A percentile compares a stretch with the other conserved stretches of the same genome.
phyloP scores from a whole-genome alignment of 2,113 vertebrate genomes.

The Hydrolagus affinis region DNA sequence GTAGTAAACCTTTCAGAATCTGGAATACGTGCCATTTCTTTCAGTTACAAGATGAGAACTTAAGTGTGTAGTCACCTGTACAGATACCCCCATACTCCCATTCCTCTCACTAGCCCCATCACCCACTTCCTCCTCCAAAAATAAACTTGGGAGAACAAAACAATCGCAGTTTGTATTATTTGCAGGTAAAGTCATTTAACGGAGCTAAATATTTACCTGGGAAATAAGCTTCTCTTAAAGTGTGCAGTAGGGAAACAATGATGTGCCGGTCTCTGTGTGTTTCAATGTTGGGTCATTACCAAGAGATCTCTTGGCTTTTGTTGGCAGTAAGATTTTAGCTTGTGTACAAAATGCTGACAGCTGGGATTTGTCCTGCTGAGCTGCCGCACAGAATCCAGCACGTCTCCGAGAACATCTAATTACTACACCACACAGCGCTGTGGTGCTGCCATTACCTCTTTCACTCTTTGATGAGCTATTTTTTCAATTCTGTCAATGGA shows the following conservation, averaged over 20 bases:
- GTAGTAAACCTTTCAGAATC: too few species aligned
- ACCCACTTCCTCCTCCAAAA: too few species aligned
- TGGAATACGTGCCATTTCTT: too few species aligned
- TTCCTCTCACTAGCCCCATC: too few species aligned
- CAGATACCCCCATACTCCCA: too few species aligned
- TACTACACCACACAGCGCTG: neutral
- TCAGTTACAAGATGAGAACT: too few species aligned
- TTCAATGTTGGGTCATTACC: neutral
- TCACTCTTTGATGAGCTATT: conserved; percentile 10
- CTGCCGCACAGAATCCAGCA: neutral
- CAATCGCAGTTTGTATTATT: too few species aligned
- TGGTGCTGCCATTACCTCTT: neutral
- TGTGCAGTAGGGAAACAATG: neutral
- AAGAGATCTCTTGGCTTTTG: conserved; percentile 11
- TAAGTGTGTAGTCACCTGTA: too few species aligned
- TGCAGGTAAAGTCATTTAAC: too few species aligned
- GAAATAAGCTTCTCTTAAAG: neutral
- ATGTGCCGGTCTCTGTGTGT: conserved; percentile 8
- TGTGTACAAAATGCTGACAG: conserved; percentile 22
- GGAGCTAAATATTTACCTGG: neutral
- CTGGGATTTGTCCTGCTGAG: neutral
- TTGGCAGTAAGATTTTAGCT: neutral
- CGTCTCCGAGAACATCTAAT: neutral
- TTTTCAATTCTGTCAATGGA: neutral
- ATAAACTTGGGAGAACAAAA: too few species aligned